Percentiles rank a stretch among this genome's conserved stretches.
Evolutionary conservation across 23 tunicate species (phyloP).

Genomic region (Trididemnum nubilum): DNA sequence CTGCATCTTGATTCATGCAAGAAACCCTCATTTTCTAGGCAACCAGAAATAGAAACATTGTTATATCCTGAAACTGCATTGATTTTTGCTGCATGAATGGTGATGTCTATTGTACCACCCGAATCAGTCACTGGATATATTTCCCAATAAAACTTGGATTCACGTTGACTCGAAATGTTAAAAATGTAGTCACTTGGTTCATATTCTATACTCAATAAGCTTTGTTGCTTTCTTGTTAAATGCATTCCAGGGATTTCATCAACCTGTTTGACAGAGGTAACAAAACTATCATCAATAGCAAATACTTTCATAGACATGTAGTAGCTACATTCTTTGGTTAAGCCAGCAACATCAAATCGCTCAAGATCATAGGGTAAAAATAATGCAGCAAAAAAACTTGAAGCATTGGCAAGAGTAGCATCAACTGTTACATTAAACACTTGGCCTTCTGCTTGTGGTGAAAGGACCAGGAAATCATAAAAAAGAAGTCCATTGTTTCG

Average conservation of each 20-base stretch:
- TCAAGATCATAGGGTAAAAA: slow-evolving; percentile 43
- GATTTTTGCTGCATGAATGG: not conserved
- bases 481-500: slow-evolving; percentile 11
- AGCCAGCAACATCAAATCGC: slow-evolving; percentile 48
- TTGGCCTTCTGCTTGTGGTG: not conserved
- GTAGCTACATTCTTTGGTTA: slow-evolving; percentile 72
- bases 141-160: slow-evolving; percentile 53
- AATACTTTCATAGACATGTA: slow-evolving; percentile 39
- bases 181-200: slow-evolving; percentile 16
- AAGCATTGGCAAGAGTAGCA: not conserved
- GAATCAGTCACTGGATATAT: slow-evolving; percentile 65
- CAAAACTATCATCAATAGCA: not conserved
- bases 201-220: slow-evolving; percentile 46
- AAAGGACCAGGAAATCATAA: slow-evolving; percentile 28
- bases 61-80: not conserved
- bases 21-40: not conserved
- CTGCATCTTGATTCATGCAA: not conserved
- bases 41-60: not conserved
- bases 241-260: not conserved
- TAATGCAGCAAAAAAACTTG: slow-evolving; percentile 61
- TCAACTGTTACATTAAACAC: slow-evolving; percentile 5
- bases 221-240: slow-evolving; percentile 35
- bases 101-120: slow-evolving; percentile 69
- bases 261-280: not conserved
- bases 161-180: slow-evolving; percentile 11